Base-by-base conservation (phyloP, 2,113 vertebrate species). In the Lota lota region DNA sequence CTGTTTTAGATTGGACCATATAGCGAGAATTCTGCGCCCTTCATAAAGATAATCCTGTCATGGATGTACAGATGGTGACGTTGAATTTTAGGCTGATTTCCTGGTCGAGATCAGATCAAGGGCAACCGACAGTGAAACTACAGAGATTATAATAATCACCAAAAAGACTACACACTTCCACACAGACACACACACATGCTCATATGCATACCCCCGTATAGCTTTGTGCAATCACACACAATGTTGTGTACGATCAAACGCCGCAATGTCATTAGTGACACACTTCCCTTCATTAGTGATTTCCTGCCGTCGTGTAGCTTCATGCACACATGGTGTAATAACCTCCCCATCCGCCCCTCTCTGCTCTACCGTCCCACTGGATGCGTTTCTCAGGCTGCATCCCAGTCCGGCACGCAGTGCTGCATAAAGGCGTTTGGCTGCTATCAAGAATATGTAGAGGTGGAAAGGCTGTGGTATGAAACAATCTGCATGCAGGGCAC, bases 31-130 rank as follows among this genome's bases (percentile, higher is more conserved):
- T 76, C 56, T 63, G 16, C 12, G 16, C 75, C 76, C 81, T 80
- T 81, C 75, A 79, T 82, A 79, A 81, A 79, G 72, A 88, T 89
- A 85, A 90, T 89, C 83, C 79, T 12, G 58, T 68, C 69, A 74
- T 81, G 33, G 16, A 70, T 64, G 64, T 86, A 76, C 89, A 91
- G 85, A 89, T 88, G 88, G 83, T 70, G 50, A 78, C 66, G 77
- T 76, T 62, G 75, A 83, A 86, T 83, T 87, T 87, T 70, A 80
- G 85, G 72, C 85, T 66, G 83, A 90, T 86, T 88, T 86, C 79
- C 80, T 64, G 36, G 78, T 74, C 67, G 68, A 81, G 77, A 85
- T 87, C 87, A 89, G 76, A 85, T 82, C 20, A 63, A 61, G 75
- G 67, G 75, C 78, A 80, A 74, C 21, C 28, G 70, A 81, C 77